Percentiles rank a stretch among this genome's conserved stretches.
These are phyloP conservation scores for Maconellicoccus hirsutus DNA, from an alignment of 1,140 invertebrate species.

Conservation along the genomic window DNA sequence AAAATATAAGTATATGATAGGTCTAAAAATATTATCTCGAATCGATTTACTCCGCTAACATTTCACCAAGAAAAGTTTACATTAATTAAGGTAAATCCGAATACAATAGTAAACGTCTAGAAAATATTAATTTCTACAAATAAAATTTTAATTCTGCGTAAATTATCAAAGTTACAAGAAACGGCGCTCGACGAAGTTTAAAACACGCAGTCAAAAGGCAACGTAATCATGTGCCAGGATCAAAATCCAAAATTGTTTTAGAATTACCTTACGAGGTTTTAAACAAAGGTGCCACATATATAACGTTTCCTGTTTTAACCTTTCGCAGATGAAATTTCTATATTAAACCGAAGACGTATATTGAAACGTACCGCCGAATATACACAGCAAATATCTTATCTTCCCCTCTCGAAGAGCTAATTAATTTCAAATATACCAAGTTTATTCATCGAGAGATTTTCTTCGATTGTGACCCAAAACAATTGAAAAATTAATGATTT, in stretches of 20 bases:
- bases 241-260: neutral
- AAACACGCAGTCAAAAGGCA: too few relatives aligned
- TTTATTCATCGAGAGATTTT: too few relatives aligned
- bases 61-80: neutral
- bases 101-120: neutral
- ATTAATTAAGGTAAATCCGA: neutral
- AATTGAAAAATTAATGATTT: too few relatives aligned
- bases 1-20: neutral
- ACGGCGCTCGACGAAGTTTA: neutral
- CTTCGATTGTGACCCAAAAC: too few relatives aligned
- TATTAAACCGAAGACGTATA: neutral
- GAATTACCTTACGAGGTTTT: neutral
- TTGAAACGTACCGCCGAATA: too few relatives aligned
- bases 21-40: too few relatives aligned
- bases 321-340: neutral
- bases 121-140: neutral
- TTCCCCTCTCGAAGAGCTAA: too few relatives aligned
- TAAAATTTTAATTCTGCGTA: neutral
- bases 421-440: too few relatives aligned
- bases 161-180: neutral
- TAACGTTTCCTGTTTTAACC: neutral
- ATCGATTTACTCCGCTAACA: too few relatives aligned
- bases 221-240: too few relatives aligned
- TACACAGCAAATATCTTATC: too few relatives aligned
- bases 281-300: neutral